Evolutionary conservation across 2,113 vertebrate species (phyloP).

Genomic region (Murina feae): DNA sequence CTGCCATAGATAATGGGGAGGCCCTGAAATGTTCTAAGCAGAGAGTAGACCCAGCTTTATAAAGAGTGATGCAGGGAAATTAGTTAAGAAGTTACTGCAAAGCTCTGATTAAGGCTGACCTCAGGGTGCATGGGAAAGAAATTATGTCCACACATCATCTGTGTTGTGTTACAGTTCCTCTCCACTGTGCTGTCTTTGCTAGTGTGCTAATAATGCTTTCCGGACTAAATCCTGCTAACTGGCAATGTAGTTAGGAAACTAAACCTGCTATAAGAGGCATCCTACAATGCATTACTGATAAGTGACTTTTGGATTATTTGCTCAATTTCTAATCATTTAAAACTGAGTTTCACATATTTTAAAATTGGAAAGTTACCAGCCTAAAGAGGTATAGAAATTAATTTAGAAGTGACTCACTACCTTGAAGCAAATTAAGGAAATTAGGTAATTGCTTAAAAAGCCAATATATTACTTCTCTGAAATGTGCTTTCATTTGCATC

Average conservation of each 20-base stretch:
- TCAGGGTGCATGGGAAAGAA: neutral
- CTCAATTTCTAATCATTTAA: neutral
- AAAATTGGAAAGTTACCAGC: conserved; percentile 2
- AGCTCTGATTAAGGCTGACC: neutral
- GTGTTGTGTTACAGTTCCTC: neutral
- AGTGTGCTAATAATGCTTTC: neutral
- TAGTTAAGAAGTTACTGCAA: neutral
- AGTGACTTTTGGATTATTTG: neutral
- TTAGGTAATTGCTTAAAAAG: neutral
- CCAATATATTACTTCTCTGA: neutral
- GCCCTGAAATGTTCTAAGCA: neutral
- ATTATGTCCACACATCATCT: neutral
- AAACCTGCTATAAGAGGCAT: neutral
- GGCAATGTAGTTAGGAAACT: neutral
- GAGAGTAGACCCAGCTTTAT: neutral
- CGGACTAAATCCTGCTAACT: neutral
- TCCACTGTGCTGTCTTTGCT: neutral
- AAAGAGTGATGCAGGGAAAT: neutral
- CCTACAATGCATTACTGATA: neutral
- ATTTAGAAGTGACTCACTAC: neutral
- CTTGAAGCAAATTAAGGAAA: conserved; percentile 20
- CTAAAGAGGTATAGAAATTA: neutral
- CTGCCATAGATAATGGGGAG: neutral
- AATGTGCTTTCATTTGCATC: neutral
- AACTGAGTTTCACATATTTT: conserved; percentile 8